A percentile compares a stretch with the other conserved stretches of the same genome.
phyloP scores from a whole-genome alignment of 2,888 invertebrate genomes.

The Gymnocheta viridis region DNA sequence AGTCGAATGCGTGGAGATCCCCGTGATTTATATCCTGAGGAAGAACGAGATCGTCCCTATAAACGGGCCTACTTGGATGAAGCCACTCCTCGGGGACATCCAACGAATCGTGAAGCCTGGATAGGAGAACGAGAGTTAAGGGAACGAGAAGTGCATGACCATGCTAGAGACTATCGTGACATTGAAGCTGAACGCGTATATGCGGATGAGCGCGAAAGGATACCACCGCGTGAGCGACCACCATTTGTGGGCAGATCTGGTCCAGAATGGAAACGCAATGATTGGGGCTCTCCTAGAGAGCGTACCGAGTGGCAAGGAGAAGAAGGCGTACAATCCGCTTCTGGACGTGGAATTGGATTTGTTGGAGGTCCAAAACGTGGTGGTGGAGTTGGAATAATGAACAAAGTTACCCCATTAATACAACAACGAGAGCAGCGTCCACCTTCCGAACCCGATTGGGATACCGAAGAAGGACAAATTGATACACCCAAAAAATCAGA shows the following conservation, averaged over 20 bases:
- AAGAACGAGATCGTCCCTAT: conserved; percentile 78
- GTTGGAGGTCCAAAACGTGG: conserved; percentile 78
- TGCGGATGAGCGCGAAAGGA: conserved; percentile 75
- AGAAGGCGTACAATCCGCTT: conserved; percentile 38
- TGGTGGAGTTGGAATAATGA: conserved; percentile 47
- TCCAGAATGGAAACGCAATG: conserved; percentile 77
- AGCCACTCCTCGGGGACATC: conserved; percentile 73
- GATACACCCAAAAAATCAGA: conserved; percentile 60
- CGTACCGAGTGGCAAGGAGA: conserved; percentile 76
- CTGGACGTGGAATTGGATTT: conserved; percentile 73
- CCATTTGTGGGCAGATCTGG: conserved; percentile 71
- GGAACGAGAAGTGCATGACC: conserved; percentile 71
- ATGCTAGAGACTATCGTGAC: conserved; percentile 72
- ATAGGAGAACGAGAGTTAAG: conserved; percentile 72
- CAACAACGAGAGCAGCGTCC: conserved; percentile 74
- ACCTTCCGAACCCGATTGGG: conserved; percentile 80
- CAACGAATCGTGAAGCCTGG: conserved; percentile 68
- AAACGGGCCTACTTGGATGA: conserved; percentile 78
- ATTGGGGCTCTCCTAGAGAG: conserved; percentile 74
- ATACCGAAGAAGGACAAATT: conserved; percentile 77
- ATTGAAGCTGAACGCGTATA: conserved; percentile 74
- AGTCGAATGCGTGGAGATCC: conserved; percentile 76
- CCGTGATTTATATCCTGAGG: conserved; percentile 79
- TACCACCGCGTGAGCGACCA: conserved; percentile 71
- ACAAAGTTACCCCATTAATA: conserved; percentile 57